Evolutionary conservation across 1,140 invertebrate species (phyloP).

Genomic region (Lordiphosa stackelbergi): DNA sequence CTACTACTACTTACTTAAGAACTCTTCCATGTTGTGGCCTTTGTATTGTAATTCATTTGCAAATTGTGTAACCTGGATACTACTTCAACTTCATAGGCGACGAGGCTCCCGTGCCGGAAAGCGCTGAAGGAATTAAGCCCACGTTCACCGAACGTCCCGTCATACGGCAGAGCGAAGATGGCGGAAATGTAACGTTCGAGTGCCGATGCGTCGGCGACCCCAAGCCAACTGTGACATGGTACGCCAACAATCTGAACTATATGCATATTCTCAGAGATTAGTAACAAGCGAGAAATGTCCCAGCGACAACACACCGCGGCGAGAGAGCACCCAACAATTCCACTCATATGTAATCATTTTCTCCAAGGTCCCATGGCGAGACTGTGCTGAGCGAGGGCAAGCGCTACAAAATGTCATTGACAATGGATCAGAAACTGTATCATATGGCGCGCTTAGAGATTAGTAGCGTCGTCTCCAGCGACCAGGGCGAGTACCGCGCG

Average conservation of each 20-base stretch:
- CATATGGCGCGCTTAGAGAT: constrained; percentile 92
- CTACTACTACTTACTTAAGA: not conserved
- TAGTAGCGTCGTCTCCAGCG: constrained; percentile 86
- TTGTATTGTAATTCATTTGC: constrained; percentile 16
- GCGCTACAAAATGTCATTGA: constrained; percentile 87
- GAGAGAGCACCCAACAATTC: constrained; percentile 4
- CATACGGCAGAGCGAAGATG: constrained; percentile 96
- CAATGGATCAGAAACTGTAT: constrained; percentile 91
- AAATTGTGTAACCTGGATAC: constrained; percentile 49
- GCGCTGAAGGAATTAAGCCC: constrained; percentile 90
- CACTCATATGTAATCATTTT: not conserved
- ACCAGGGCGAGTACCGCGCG: constrained; percentile 95
- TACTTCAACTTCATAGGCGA: constrained; percentile 84
- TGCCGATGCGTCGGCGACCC: constrained; percentile 97
- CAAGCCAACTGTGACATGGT: constrained; percentile 94
- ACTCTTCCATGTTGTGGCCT: constrained; percentile 5
- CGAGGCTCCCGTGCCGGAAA: constrained; percentile 90
- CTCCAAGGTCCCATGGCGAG: constrained; percentile 88
- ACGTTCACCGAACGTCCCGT: constrained; percentile 97
- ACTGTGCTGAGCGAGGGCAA: constrained; percentile 87
- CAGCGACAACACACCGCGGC: not conserved
- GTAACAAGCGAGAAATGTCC: constrained; percentile 4
- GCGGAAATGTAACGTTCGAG: constrained; percentile 94
- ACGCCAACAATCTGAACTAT: constrained; percentile 54
- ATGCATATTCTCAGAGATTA: not conserved